These are phyloP conservation scores for Pipistrellus pipistrellus DNA, from an alignment of 2,797 vertebrate species.

Conservation along the genomic window DNA sequence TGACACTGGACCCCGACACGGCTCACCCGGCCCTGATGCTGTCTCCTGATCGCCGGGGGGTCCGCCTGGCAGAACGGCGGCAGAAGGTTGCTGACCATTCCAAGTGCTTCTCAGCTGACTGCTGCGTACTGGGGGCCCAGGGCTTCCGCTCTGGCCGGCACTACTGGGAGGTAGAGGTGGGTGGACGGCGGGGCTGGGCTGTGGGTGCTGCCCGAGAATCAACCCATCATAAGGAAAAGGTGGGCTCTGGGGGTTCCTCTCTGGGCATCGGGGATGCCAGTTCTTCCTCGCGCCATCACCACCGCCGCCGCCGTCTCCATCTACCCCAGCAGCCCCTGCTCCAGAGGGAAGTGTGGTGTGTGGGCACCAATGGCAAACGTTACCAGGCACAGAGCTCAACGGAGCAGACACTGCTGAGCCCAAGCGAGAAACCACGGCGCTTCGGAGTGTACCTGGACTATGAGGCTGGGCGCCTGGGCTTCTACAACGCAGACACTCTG, in stretches of 20 bases:
- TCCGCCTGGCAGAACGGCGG: slow-evolving; percentile 85
- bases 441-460: slow-evolving; percentile 89
- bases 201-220: slow-evolving; percentile 86
- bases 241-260: slow-evolving; percentile 76
- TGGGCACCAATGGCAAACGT: slow-evolving; percentile 87
- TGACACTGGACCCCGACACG: slow-evolving; percentile 87
- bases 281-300: slow-evolving; percentile 82
- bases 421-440: slow-evolving; percentile 84
- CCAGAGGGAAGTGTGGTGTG: slow-evolving; percentile 87
- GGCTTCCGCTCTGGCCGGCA: slow-evolving; percentile 87
- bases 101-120: slow-evolving; percentile 85
- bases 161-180: slow-evolving; percentile 89
- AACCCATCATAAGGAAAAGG: slow-evolving; percentile 84
- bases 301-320: slow-evolving; percentile 81
- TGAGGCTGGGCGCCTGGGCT: slow-evolving; percentile 87
- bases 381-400: slow-evolving; percentile 87
- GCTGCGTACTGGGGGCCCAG: slow-evolving; percentile 85
- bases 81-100: slow-evolving; percentile 83
- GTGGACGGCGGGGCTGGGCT: slow-evolving; percentile 86
- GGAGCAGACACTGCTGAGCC: slow-evolving; percentile 85
- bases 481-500: slow-evolving; percentile 89
- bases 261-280: slow-evolving; percentile 77
- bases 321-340: slow-evolving; percentile 78
- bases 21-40: slow-evolving; percentile 87
- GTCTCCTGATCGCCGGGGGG: slow-evolving; percentile 85